Conservation (phyloP, 2,113 vertebrate genomes). For the Microcebus griseorufus region DNA sequence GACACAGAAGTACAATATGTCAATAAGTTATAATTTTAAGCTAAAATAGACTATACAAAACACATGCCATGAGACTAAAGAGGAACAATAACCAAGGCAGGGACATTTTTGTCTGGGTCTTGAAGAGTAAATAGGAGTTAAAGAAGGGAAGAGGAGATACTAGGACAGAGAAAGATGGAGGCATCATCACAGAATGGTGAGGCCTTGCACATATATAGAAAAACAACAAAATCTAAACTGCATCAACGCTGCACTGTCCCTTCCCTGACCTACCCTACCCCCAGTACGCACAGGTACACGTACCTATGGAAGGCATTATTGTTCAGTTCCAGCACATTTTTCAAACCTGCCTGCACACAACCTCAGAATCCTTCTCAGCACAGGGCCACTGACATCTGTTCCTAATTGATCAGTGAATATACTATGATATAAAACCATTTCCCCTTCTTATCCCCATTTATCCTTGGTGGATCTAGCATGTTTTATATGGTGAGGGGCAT, state of each 20-base stretch:
- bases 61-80: background rate
- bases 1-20: background rate
- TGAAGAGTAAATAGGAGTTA: background rate
- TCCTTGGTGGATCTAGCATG: background rate
- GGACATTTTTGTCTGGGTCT: background rate
- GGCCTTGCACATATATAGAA: background rate
- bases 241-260: background rate
- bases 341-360: background rate
- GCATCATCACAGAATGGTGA: background rate
- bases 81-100: background rate
- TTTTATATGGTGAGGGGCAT: background rate
- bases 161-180: background rate
- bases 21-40: background rate
- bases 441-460: background rate
- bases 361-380: background rate
- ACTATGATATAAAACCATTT: background rate
- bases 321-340: background rate
- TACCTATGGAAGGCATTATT: background rate
- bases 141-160: background rate
- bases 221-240: background rate
- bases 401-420: background rate
- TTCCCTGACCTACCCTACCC: background rate
- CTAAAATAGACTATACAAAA: background rate
- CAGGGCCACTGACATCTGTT: background rate
- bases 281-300: rapidly evolving